Percentiles rank a stretch among this genome's conserved stretches.
Conservation (phyloP, 1,140 invertebrate genomes). For the Idris sp. region DNA sequence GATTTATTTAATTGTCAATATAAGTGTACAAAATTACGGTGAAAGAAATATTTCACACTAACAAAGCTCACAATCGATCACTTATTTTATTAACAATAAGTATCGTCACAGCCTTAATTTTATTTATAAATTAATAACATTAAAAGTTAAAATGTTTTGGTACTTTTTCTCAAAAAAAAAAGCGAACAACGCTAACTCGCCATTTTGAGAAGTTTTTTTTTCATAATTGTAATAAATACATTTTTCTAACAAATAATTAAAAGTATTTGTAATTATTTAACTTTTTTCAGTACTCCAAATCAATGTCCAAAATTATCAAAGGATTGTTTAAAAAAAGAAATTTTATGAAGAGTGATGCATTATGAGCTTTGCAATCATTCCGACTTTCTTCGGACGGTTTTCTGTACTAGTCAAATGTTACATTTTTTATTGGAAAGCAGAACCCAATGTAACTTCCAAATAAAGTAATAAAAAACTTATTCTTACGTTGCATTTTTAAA, state of each 20-base stretch:
- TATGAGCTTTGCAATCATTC: slow-evolving; percentile 47
- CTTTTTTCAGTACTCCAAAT: slow-evolving; percentile 6
- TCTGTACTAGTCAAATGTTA: slow-evolving; percentile 9
- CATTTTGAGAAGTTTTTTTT: not conserved
- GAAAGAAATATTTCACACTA: slow-evolving; percentile 18
- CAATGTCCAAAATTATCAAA: not conserved
- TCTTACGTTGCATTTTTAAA: not conserved
- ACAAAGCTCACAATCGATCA: slow-evolving; percentile 46
- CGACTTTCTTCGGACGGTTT: slow-evolving; percentile 33
- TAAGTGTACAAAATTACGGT: slow-evolving; percentile 6
- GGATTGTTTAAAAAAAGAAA: not conserved
- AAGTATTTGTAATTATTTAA: not conserved
- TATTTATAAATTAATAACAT: slow-evolving; percentile 18
- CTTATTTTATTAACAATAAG: slow-evolving; percentile 16
- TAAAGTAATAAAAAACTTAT: slow-evolving; percentile 4
- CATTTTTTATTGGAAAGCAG: slow-evolving; percentile 3
- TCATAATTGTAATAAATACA: slow-evolving; percentile 13
- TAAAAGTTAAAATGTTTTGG: slow-evolving; percentile 19
- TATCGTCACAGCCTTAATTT: slow-evolving; percentile 41
- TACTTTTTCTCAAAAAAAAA: not conserved
- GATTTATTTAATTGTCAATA: slow-evolving; percentile 5
- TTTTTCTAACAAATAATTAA: slow-evolving; percentile 5
- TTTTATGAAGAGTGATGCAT: slow-evolving; percentile 34
- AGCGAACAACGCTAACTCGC: not conserved
- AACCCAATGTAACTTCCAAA: slow-evolving; percentile 15